phyloP scores from a whole-genome alignment of 2,888 invertebrate genomes.

The Escarpia spicata region DNA sequence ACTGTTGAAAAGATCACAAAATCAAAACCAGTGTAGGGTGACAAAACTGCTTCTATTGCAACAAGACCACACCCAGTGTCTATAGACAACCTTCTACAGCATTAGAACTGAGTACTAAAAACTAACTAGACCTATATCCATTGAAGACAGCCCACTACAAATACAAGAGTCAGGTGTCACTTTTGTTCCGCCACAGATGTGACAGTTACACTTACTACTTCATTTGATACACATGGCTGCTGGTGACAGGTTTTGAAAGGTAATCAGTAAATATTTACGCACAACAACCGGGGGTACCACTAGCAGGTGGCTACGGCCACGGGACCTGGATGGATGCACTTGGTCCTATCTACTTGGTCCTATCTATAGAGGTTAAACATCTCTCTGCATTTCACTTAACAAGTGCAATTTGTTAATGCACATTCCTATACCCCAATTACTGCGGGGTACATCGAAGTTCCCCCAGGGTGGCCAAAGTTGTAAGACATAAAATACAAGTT shows the following conservation, averaged over 20 bases:
- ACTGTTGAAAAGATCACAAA: not conserved
- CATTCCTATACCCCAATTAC: not conserved
- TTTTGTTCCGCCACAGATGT: not conserved
- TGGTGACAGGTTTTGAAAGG: not conserved
- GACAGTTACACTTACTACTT: not conserved
- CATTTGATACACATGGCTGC: slow-evolving; percentile 16
- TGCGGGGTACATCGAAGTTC: not conserved
- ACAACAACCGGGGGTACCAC: not conserved
- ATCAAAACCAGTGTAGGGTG: not conserved
- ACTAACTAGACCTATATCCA: not conserved
- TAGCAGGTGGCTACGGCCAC: not conserved
- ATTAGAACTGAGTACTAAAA: not conserved
- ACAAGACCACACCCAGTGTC: not conserved
- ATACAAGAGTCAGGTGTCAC: not conserved
- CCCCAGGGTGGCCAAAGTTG: not conserved
- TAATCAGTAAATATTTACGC: not conserved
- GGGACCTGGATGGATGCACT: not conserved
- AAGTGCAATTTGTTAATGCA: slow-evolving; percentile 12
- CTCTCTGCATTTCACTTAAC: not conserved
- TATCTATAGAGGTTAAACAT: not conserved
- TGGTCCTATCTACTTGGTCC: not conserved
- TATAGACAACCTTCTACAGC: not conserved
- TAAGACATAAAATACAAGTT: not conserved
- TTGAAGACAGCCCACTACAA: not conserved
- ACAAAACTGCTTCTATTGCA: not conserved